Evolutionary conservation across 2,888 invertebrate genomes (phyloP).

Genomic region (Congeria kusceri): DNA sequence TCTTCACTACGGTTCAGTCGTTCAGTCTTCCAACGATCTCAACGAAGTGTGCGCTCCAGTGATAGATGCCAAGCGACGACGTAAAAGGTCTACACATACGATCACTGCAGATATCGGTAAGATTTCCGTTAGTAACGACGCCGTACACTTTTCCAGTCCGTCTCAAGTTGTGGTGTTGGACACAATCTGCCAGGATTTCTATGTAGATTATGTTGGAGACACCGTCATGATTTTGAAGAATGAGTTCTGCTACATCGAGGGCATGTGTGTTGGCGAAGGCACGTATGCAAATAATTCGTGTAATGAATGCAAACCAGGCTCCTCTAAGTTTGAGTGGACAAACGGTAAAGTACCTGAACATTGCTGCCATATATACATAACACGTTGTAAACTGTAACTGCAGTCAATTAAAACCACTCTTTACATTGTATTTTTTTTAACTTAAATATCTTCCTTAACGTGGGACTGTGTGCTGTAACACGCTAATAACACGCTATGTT

Average conservation of each 20-base stretch:
- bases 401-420: no score
- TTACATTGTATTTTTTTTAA: no score
- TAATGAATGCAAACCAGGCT: background rate
- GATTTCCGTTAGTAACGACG: conserved; percentile 4
- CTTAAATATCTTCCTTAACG: no score
- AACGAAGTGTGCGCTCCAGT: conserved; percentile 5
- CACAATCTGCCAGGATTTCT: background rate
- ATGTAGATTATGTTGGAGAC: background rate
- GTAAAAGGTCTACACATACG: background rate
- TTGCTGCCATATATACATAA: no score
- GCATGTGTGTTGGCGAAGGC: conserved; percentile 5
- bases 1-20: background rate
- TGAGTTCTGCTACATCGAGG: conserved; percentile 29
- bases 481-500: no score
- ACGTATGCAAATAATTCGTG: background rate
- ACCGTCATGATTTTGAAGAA: conserved; percentile 22
- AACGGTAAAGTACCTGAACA: no score
- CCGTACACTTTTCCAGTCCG: background rate
- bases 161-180: background rate
- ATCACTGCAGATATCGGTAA: background rate
- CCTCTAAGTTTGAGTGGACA: background rate
- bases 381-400: no score
- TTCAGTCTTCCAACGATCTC: background rate
- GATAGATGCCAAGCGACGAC: background rate
- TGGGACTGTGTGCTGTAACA: no score